A percentile compares a stretch with the other conserved stretches of the same genome.
These are phyloP conservation scores for Zhuqinia jingwanae DNA, from an alignment of 2,888 invertebrate genomes.

Conservation along the genomic window DNA sequence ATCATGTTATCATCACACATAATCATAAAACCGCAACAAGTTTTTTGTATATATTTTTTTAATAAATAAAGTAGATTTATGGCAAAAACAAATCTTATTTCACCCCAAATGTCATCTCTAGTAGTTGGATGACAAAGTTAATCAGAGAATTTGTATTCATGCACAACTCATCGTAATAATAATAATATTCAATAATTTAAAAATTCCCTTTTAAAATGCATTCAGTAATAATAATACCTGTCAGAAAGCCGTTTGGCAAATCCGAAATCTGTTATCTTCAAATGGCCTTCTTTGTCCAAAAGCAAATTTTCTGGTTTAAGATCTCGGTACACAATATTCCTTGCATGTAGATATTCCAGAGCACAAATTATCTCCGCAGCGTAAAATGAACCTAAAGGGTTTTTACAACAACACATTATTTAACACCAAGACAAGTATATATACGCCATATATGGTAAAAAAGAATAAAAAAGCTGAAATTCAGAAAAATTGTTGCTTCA, in stretches of 20 bases:
- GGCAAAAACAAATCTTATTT: neutral
- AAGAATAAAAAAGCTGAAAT: neutral
- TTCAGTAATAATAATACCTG: neutral
- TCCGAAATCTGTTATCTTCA: constrained; percentile 99
- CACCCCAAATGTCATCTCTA: too few relatives aligned
- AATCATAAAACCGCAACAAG: too few relatives aligned
- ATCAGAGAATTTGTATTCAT: too few relatives aligned
- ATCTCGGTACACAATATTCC: constrained; percentile 93
- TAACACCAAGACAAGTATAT: neutral
- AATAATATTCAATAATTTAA: too few relatives aligned
- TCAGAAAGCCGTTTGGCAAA: constrained; percentile 89
- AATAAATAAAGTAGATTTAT: too few relatives aligned
- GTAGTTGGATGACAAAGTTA: too few relatives aligned
- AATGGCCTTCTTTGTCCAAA: constrained; percentile 94
- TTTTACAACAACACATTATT: too few relatives aligned
- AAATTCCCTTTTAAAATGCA: too few relatives aligned
- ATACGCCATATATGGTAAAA: neutral
- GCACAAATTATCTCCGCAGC: constrained; percentile 96
- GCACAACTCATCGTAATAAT: too few relatives aligned
- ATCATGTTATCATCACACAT: too few relatives aligned
- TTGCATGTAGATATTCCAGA: constrained; percentile 94
- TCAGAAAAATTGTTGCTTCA: too few relatives aligned
- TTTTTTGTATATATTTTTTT: too few relatives aligned
- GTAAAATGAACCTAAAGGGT: constrained; percentile 89
- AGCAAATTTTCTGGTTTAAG: constrained; percentile 97